Evolutionary conservation across 2,888 invertebrate species (phyloP), one percentile per base, ranked within the genome.

Genomic region (Lasioglossum vierecki): DNA sequence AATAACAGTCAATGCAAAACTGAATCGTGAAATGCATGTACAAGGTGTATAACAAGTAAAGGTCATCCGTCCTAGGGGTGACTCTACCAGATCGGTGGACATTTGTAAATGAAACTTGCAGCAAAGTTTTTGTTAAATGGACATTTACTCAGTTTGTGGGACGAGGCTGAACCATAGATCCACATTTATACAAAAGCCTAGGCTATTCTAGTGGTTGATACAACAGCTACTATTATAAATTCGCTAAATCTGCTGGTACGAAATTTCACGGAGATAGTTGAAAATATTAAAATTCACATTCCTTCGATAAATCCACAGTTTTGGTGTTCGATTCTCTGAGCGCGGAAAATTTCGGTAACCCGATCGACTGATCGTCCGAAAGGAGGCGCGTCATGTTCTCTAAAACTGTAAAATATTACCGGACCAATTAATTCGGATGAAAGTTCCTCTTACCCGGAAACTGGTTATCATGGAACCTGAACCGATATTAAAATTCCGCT

Each of bases 341-440:
- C 75, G 22, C 35, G 46, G 22, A 63, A 22, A 30, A 30, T 13
- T 46, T 30, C 60, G 63, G 13, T 13, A 30, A 26, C n/a, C 1
- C 76, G 35, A 49, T 68, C 66, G 35, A 63, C 26, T 63, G 30
- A 3, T 49, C 49, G 63, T 76, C 22, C 63, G n/a, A 44, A 66
- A 46, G 13, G n/a, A n/a, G 46, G 1, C 35, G 6, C 41, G 15
- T n/a, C 22, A 5, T 41, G 26, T 53, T 35, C 6, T 30, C 15
- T 76, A 44, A 26, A 66, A 76, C 44, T 44, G 66, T 60, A 35
- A 66, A 68, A 53, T 11, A 70, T 53, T 39, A 22, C 11, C 39
- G 26, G 26, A 18, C 11, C 39, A 39, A 70, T 70, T 76, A 41
- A 77, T 30, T 26, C 11, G 13, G 5, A 53, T 53, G n/a, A 70